Base-by-base conservation (phyloP, 2,113 vertebrate species). In the Crocuta crocuta region DNA sequence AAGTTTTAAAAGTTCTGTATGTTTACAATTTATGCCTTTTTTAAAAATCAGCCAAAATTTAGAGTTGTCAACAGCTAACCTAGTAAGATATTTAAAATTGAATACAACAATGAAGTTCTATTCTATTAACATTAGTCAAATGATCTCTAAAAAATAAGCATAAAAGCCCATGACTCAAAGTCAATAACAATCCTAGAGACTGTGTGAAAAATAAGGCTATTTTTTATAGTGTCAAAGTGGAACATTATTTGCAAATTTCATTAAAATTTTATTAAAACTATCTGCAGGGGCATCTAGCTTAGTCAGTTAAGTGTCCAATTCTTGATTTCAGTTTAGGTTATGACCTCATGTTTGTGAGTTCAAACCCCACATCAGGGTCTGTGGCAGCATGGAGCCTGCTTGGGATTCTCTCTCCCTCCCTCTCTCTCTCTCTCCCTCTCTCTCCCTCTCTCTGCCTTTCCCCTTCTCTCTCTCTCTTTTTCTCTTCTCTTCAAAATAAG, bases 181-280 rank as follows among this genome's bases (percentile, higher is more conserved):
- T 86, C 55, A 88, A 9, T 70, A 71, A 79, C 4, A 93, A 86
- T 50, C 86, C 31, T 87, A 87, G 24, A 92, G 13, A 65, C 9
- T 23, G 13, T 89, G 19, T 74, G 33, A 91, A 88, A 88, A 80
- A 5, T 10, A 74, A 86, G 53, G 11, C 35, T 81, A 28, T 43
- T 85, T 92, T 82, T 79, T 88, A 66, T 0, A 50, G 10, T 79
- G n/a, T 33, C 45, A 91, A 94, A 89, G n/a, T 83, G 19, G 61
- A 76, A 79, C 1, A 73, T 82, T 66, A 92, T 81, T 95, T 94
- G 31, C 58, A 94, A 91, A 82, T 79, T 89, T 81, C 92, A n/a
- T 90, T 82, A 45, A 76, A 24, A 45, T 45, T 76, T 76, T 13
- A 76, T 45, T 45, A 45, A 45, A 55, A 55, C 53, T 55, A 55